A percentile compares a stretch with the other conserved stretches of the same genome.
Evolutionary conservation across 2,113 vertebrate species (phyloP).

Genomic region (Carollia perspicillata): DNA sequence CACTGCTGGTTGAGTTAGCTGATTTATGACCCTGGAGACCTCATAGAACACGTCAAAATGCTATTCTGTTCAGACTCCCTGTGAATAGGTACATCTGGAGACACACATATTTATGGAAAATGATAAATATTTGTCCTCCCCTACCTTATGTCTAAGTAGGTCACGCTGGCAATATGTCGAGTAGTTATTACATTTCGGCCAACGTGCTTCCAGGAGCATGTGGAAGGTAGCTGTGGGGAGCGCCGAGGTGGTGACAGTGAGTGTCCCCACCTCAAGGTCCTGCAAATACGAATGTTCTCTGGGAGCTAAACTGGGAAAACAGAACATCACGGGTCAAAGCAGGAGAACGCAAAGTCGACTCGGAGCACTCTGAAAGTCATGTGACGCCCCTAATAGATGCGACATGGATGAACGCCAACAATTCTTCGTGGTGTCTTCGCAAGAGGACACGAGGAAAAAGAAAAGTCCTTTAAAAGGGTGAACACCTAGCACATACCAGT

Average conservation of each 20-base stretch:
- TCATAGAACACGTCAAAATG: conserved; percentile 7
- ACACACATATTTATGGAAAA: conserved; percentile 73
- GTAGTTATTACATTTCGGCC: conserved; percentile 30
- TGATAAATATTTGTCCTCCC: conserved; percentile 63
- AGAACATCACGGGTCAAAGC: neutral
- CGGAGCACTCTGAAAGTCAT: neutral
- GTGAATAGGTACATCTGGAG: conserved; percentile 72
- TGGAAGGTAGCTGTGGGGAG: neutral
- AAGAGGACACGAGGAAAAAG: neutral
- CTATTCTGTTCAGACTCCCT: conserved; percentile 61
- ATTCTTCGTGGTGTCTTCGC: neutral
- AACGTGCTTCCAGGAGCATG: neutral
- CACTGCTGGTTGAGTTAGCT: neutral
- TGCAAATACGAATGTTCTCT: neutral
- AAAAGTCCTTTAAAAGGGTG: neutral
- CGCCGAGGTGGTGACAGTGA: neutral
- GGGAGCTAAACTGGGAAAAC: neutral
- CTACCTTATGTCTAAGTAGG: conserved; percentile 76
- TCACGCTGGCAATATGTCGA: conserved; percentile 54
- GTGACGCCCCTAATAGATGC: neutral
- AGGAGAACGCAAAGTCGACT: conserved; percentile 9
- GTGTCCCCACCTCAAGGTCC: neutral
- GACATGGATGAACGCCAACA: neutral
- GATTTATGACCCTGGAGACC: conserved; percentile 60
- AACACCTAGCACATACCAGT: neutral